Evolutionary conservation across 2,888 invertebrate genomes (phyloP).

Genomic region (Ptychoptera contaminata): DNA sequence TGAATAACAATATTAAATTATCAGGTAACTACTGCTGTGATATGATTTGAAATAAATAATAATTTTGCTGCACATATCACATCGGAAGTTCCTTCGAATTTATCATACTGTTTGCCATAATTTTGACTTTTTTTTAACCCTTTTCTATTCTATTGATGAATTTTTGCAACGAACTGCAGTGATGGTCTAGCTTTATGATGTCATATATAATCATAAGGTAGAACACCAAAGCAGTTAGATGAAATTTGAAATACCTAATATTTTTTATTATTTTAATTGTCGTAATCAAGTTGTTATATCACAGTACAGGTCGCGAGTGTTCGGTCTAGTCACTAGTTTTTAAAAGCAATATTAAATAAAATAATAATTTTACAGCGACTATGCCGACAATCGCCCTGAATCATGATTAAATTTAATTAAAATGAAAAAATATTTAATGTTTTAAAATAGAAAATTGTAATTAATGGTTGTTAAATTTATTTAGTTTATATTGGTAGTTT

Average conservation of each 20-base stretch:
- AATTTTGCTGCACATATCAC: slow-evolving; percentile 19
- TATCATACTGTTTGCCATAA: slow-evolving; percentile 11
- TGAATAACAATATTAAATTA: background rate
- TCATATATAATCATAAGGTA: slow-evolving; percentile 20
- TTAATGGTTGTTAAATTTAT: no score
- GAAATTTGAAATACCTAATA: slow-evolving; percentile 1
- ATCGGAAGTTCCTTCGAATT: slow-evolving; percentile 22
- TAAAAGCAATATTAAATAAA: no score
- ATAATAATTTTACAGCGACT: slow-evolving; percentile 8
- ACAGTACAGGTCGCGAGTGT: slow-evolving; percentile 11
- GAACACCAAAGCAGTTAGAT: slow-evolving; percentile 27
- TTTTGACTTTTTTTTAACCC: no score
- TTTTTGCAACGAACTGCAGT: slow-evolving; percentile 19
- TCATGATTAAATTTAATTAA: background rate
- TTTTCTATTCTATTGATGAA: background rate
- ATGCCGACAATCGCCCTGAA: slow-evolving; percentile 11
- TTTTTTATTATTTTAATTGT: slow-evolving; percentile 8
- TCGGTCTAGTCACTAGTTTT: slow-evolving; percentile 14
- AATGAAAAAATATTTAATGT: no score
- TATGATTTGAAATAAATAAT: slow-evolving; percentile 15
- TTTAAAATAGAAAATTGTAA: no score
- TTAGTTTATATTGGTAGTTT: no score
- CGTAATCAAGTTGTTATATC: background rate
- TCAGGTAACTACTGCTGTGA: slow-evolving; percentile 31
- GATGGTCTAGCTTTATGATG: slow-evolving; percentile 22